These are phyloP conservation scores for Rambutsinella grinnellia DNA, from an alignment of 2,888 invertebrate genomes.

Conservation along the genomic window DNA sequence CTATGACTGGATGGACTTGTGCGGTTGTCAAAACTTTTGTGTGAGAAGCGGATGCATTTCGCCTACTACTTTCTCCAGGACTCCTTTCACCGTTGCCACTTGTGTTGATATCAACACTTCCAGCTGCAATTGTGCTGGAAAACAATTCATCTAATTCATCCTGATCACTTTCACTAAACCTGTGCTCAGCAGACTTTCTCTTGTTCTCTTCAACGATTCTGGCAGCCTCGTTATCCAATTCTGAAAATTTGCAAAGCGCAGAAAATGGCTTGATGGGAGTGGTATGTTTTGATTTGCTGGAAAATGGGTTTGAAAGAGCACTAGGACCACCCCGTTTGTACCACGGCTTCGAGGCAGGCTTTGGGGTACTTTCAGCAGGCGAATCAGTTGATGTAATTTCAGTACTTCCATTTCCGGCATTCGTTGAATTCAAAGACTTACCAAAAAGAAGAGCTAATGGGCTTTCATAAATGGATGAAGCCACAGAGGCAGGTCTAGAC, in stretches of 20 bases:
- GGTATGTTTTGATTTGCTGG: conserved; percentile 44
- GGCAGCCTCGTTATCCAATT: conserved; percentile 83
- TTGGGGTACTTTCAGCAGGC: conserved; percentile 16
- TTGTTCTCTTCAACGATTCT: conserved; percentile 74
- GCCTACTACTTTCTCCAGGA: neutral
- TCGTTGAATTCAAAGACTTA: conserved; percentile 2
- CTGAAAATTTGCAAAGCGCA: conserved; percentile 71
- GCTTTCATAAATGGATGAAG: conserved; percentile 41
- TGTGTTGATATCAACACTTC: neutral
- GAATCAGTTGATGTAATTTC: neutral
- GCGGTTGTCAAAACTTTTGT: conserved; percentile 8
- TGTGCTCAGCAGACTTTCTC: conserved; percentile 59
- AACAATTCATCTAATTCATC: conserved; percentile 74
- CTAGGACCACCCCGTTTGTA: conserved; percentile 73
- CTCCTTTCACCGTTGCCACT: neutral
- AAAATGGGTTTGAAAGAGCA: conserved; percentile 52
- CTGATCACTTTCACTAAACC: conserved; percentile 60
- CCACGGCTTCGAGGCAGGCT: conserved; percentile 75
- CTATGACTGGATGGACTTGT: conserved; percentile 14
- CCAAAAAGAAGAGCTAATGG: conserved; percentile 19
- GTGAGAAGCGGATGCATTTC: too few relatives aligned
- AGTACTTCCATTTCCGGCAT: neutral
- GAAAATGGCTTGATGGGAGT: conserved; percentile 51
- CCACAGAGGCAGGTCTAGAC: conserved; percentile 28
- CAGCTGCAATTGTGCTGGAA: conserved; percentile 68